Conservation (phyloP, 2,797 vertebrate species). For the Pseudochirops cupreus region DNA sequence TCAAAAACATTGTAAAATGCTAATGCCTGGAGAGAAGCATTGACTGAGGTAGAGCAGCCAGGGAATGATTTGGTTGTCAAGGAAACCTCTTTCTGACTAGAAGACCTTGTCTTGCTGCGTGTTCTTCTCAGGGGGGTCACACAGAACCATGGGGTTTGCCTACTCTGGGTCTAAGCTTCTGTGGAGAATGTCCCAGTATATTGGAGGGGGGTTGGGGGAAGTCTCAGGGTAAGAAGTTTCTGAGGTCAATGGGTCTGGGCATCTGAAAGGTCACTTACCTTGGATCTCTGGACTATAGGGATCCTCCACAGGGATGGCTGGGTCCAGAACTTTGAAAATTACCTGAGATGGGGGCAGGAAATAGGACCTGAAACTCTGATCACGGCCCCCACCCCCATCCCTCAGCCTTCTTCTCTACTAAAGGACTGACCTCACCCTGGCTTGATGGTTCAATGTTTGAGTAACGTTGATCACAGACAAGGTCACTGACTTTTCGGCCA, state of each 20-base stretch:
- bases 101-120: not conserved
- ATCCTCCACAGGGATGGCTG: constrained; percentile 90
- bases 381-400: not conserved
- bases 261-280: constrained; percentile 79
- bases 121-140: not conserved
- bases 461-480: constrained; percentile 93
- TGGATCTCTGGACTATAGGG: constrained; percentile 92
- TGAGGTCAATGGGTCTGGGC: not conserved
- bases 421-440: constrained; percentile 88
- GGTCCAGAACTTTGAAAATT: constrained; percentile 95
- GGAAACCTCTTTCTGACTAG: constrained; percentile 5
- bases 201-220: not conserved
- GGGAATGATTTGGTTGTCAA: not conserved
- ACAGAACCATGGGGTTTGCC: not conserved
- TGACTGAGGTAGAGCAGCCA: not conserved
- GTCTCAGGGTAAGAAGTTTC: not conserved
- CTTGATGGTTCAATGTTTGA: constrained; percentile 93
- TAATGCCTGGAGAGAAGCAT: not conserved
- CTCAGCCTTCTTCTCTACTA: not conserved
- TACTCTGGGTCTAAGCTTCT: constrained; percentile 1
- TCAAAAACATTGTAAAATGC: not conserved
- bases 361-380: not conserved
- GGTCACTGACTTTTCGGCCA: constrained; percentile 87
- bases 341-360: constrained; percentile 83
- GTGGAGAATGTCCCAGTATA: not conserved